These are phyloP conservation scores for Plectropomus leopardus DNA, from an alignment of 2,113 vertebrate genomes.

Conservation along the genomic window DNA sequence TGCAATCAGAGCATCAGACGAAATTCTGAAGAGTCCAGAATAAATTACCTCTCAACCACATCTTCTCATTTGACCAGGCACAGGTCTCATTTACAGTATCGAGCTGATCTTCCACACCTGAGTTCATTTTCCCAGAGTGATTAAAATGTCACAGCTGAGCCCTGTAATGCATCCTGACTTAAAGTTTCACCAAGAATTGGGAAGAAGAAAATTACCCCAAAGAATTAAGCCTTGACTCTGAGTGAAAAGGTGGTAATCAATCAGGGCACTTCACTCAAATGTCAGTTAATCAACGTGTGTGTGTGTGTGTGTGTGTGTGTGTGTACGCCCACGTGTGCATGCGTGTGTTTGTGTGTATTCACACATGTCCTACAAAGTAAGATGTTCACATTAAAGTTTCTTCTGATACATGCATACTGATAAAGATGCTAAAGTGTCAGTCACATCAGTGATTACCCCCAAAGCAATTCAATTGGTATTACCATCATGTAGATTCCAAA, in stretches of 20 bases:
- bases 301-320: slow-evolving; percentile 1
- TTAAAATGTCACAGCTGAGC: slow-evolving; percentile 77
- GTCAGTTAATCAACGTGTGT: slow-evolving; percentile 59
- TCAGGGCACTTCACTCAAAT: slow-evolving; percentile 73
- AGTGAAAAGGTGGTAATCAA: slow-evolving; percentile 66
- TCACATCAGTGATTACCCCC: slow-evolving; percentile 20
- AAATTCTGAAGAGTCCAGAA: slow-evolving; percentile 12
- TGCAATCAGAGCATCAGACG: slow-evolving; percentile 8
- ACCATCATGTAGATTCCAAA: slow-evolving; percentile 22
- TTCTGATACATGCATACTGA: slow-evolving; percentile 1
- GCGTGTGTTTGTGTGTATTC: no score
- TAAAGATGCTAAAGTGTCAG: slow-evolving; percentile 9
- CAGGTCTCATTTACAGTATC: slow-evolving; percentile 55
- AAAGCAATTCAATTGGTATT: not conserved
- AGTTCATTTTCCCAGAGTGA: slow-evolving; percentile 66
- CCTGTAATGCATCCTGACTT: slow-evolving; percentile 73
- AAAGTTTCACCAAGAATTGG: slow-evolving; percentile 64
- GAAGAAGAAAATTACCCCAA: slow-evolving; percentile 62
- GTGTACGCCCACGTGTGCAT: no score
- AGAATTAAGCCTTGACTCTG: slow-evolving; percentile 54
- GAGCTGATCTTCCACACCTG: slow-evolving; percentile 64
- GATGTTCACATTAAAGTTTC: slow-evolving; percentile 27
- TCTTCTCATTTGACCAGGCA: slow-evolving; percentile 17
- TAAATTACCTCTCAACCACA: slow-evolving; percentile 41
- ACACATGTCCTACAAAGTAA: not conserved